Base-by-base conservation (phyloP, 2,113 vertebrate genomes). In the Rhea pennata region DNA sequence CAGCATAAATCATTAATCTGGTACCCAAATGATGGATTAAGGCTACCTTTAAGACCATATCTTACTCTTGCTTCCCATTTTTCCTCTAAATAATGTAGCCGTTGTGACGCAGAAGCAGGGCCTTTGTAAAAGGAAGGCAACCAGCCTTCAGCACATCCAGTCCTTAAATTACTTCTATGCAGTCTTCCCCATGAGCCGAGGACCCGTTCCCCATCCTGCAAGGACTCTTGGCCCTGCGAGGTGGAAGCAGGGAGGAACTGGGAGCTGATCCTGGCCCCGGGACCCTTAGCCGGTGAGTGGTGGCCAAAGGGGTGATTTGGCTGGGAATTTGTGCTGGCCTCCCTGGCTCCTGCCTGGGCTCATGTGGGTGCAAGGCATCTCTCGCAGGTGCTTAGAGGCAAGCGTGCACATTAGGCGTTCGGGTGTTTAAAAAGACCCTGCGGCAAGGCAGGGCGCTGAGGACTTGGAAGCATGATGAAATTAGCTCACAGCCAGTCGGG, bases 401-500 rank as follows among this genome's bases (percentile, higher is more conserved):
- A 31, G 14, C 6, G 46, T 23, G 10, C 5, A 4, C 23, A 15
- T 48, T 50, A n/a, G 44, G 20, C 21, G 67, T 50, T 70, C 15
- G 44, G 67, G 33, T n/a, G 31, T 36, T 46, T 50, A 50, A 50
- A 70, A 50, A 70, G n/a, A 24, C 64, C 70, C 29, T 12, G 24
- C 0, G 5, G 77, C 69, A 24, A 26, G 15, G 48, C 1, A 2
- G 11, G 40, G 26, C 42, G 48, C 39, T 0, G 10, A 20, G 76
- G 44, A 27, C 0, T 1, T 24, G 29, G 40, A 20, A 70, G 31
- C 15, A 15, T 21, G 50, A n/a, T 50, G 46, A n/a, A 74, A 27
- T 19, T 9, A 1, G 1, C 29, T 56, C 5, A 0, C 27, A 15
- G 1, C 23, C 0, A 8, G 9, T 62, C 1, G 3, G 56, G 64